These are phyloP conservation scores for Neodiprion fabricii DNA, from an alignment of 1,140 invertebrate species.

Conservation along the genomic window DNA sequence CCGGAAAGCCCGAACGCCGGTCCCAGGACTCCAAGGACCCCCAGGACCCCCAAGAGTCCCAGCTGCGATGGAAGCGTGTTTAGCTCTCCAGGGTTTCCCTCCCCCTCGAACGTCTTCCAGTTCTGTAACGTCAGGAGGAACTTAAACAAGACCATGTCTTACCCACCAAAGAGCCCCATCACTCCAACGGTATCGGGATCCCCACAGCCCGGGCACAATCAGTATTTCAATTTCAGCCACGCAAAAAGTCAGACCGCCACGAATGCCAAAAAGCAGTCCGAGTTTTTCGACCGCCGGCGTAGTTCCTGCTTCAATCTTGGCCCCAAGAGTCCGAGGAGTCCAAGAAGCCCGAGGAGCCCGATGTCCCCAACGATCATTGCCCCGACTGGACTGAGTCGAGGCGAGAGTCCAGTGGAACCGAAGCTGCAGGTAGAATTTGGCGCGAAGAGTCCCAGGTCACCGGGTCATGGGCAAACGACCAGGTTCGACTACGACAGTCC, in stretches of 20 bases:
- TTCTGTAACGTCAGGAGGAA: slow-evolving; percentile 44
- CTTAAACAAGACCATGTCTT: slow-evolving; percentile 49
- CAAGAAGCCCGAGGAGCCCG: slow-evolving; percentile 40
- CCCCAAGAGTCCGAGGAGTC: slow-evolving; percentile 42
- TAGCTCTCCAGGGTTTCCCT: neutral
- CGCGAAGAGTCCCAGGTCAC: slow-evolving; percentile 25
- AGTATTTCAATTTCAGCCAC: neutral
- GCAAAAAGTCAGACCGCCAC: neutral
- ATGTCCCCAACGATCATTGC: slow-evolving; percentile 44
- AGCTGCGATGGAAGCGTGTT: slow-evolving; percentile 20
- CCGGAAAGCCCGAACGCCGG: slow-evolving; percentile 16
- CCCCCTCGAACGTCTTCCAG: slow-evolving; percentile 42
- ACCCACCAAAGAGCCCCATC: slow-evolving; percentile 42
- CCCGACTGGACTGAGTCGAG: slow-evolving; percentile 21
- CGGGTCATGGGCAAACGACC: slow-evolving; percentile 1
- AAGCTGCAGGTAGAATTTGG: neutral
- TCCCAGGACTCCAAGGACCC: slow-evolving; percentile 30
- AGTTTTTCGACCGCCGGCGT: slow-evolving; percentile 36
- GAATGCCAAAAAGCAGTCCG: slow-evolving; percentile 31
- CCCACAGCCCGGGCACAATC: neutral
- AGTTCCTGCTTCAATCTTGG: slow-evolving; percentile 42
- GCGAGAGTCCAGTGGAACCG: neutral
- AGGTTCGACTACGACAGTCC: slow-evolving; percentile 23
- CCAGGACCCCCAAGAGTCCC: slow-evolving; percentile 35
- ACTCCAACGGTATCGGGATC: slow-evolving; percentile 16